phyloP scores from a whole-genome alignment of 2,797 vertebrate genomes.

The Miichthys miiuy region DNA sequence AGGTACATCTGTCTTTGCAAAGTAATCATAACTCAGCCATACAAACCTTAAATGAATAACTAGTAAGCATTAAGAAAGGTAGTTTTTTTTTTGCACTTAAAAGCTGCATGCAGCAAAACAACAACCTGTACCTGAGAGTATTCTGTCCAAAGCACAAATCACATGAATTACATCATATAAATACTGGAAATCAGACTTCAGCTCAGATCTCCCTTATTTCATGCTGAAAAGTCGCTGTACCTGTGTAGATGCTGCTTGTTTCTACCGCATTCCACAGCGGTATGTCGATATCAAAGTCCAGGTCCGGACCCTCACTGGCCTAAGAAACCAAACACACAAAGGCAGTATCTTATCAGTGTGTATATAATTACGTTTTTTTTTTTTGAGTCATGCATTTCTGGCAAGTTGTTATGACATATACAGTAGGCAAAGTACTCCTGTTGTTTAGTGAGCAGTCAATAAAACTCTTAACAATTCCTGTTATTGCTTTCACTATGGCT shows the following conservation, averaged over 20 bases:
- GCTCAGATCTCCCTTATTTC: not conserved
- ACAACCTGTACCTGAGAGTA: not conserved
- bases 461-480: not conserved
- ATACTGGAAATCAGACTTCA: not conserved
- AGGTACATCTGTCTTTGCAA: not conserved
- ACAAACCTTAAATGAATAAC: not conserved
- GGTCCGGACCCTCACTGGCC: constrained; percentile 83
- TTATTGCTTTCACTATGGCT: not conserved
- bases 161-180: not conserved
- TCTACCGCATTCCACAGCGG: constrained; percentile 87
- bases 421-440: not conserved
- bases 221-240: constrained; percentile 64
- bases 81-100: not conserved
- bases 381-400: not conserved
- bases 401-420: not conserved
- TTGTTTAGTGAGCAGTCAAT: not conserved
- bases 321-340: constrained; percentile 70
- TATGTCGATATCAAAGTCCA: constrained; percentile 92
- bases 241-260: constrained; percentile 83
- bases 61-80: not conserved
- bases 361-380: not conserved
- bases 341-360: not conserved
- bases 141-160: not conserved
- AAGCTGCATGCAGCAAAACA: not conserved
- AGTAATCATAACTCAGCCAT: not conserved